Percentiles rank a stretch among this genome's conserved stretches.
Evolutionary conservation across 2,888 invertebrate species (phyloP).

Genomic region (Thalpophila matura): DNA sequence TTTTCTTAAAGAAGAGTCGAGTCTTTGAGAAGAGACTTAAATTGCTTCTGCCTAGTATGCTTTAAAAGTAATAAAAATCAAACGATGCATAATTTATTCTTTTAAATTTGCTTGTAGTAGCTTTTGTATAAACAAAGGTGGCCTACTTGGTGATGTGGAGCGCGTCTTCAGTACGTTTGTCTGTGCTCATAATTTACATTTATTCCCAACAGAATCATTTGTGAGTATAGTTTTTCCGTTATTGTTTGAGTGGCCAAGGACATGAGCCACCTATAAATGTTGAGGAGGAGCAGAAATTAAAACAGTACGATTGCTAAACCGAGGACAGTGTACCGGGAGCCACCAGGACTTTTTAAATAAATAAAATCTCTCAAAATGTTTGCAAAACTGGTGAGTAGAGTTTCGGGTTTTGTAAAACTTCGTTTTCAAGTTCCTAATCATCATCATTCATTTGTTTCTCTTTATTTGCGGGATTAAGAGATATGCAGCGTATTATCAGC

Average conservation of each 20-base stretch:
- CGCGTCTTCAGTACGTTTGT: conserved; percentile 81
- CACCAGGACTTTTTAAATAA: conserved; percentile 36
- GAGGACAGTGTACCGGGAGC: conserved; percentile 66
- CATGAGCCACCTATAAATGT: conserved; percentile 81
- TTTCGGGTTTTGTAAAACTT: not conserved
- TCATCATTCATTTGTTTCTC: too few relatives aligned
- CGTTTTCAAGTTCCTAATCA: not conserved
- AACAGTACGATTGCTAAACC: conserved; percentile 74
- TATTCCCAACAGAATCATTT: conserved; percentile 81
- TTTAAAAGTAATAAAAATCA: conserved; percentile 67
- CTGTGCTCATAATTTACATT: conserved; percentile 85
- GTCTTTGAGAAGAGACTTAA: conserved; percentile 30
- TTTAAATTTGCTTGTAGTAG: conserved; percentile 67
- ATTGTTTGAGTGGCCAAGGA: conserved; percentile 86
- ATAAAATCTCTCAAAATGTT: conserved; percentile 74
- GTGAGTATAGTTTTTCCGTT: conserved; percentile 80
- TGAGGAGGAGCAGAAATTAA: conserved; percentile 73
- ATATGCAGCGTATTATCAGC: not conserved
- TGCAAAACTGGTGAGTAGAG: conserved; percentile 83
- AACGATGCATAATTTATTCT: conserved; percentile 63
- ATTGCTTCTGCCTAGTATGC: conserved; percentile 55
- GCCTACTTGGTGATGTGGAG: conserved; percentile 82
- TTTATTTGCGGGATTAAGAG: not conserved
- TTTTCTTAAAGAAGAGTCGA: conserved; percentile 18
- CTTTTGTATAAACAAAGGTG: conserved; percentile 81